Evolutionary conservation across 1,140 invertebrate genomes (phyloP).

Genomic region (Drosophila guanche): DNA sequence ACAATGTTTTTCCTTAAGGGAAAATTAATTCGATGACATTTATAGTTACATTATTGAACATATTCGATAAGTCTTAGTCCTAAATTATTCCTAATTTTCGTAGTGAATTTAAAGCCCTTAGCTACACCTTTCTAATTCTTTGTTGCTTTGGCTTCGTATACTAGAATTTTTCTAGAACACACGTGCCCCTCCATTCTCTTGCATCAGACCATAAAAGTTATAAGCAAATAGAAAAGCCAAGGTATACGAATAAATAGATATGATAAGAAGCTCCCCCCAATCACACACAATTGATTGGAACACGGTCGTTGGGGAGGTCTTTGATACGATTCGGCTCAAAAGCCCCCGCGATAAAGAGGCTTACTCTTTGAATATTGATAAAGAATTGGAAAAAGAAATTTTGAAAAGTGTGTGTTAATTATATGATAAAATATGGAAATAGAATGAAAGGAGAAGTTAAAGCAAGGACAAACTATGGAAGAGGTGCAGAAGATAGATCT

Average conservation of each 20-base stretch:
- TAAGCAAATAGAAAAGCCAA: slow-evolving; percentile 12
- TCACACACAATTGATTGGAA: slow-evolving; percentile 32
- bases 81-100: no score
- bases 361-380: slow-evolving; percentile 19
- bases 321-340: slow-evolving; percentile 33
- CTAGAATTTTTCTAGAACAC: slow-evolving; percentile 6
- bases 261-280: slow-evolving; percentile 30
- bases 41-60: no score
- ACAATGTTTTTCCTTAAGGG: no score
- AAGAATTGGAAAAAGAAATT: slow-evolving; percentile 5
- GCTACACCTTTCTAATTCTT: background rate
- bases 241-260: slow-evolving; percentile 13
- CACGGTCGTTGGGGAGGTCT: slow-evolving; percentile 23
- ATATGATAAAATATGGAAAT: no score
- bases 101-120: no score
- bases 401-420: slow-evolving; percentile 2
- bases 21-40: no score
- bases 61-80: no score
- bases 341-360: slow-evolving; percentile 21
- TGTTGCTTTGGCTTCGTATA: slow-evolving; percentile 2
- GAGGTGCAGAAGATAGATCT: no score
- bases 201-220: slow-evolving; percentile 18
- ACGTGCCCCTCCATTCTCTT: slow-evolving; percentile 11
- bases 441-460: no score
- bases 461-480: no score